Conservation (phyloP, 2,797 vertebrate species). For the Okamejei kenojei region DNA sequence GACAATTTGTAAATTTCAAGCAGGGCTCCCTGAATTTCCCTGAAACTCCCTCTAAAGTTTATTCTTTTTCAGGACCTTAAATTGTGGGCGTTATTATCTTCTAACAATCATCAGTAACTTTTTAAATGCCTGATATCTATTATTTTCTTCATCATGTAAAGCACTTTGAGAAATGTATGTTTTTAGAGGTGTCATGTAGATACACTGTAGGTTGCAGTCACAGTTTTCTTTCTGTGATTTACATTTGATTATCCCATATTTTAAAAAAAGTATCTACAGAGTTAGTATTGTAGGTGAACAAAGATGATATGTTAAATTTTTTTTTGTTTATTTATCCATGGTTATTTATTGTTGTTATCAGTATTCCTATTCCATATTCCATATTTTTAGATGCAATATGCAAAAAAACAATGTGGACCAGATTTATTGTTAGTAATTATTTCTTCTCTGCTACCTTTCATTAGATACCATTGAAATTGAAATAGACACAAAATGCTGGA, state of each 20-base stretch:
- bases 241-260: neutral
- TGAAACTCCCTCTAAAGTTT: neutral
- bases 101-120: neutral
- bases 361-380: neutral
- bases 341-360: neutral
- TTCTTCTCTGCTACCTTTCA: neutral
- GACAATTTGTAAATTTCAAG: too few relatives aligned
- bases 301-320: neutral
- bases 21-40: too few relatives aligned
- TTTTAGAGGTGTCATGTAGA: neutral
- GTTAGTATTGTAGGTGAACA: neutral
- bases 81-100: neutral
- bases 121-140: neutral
- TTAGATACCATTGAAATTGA: neutral
- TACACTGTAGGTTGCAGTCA: neutral
- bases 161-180: neutral
- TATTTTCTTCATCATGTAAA: neutral
- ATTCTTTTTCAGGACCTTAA: neutral
- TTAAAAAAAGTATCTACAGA: neutral
- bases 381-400: neutral
- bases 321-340: too few relatives aligned
- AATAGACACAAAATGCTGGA: too few relatives aligned
- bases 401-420: neutral
- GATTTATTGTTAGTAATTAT: neutral
- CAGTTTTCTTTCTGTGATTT: neutral